Evolutionary conservation across 1,140 invertebrate genomes (phyloP).

Genomic region (Amyelois transitella): DNA sequence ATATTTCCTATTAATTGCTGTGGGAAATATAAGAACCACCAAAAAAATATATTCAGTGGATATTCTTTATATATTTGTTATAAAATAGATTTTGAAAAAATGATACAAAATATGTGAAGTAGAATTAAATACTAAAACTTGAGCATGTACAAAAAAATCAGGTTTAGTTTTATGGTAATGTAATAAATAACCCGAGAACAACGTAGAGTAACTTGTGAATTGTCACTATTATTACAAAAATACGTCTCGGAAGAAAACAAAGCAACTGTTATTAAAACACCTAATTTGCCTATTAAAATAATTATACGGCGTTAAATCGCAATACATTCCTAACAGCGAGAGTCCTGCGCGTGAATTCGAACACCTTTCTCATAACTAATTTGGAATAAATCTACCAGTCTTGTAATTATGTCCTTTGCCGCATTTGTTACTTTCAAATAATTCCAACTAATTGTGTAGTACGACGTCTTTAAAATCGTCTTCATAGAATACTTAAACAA

Average conservation of each 20-base stretch:
- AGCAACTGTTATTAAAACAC: not conserved
- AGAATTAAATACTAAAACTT: no score
- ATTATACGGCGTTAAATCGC: slow-evolving; percentile 38
- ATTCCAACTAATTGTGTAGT: slow-evolving; percentile 56
- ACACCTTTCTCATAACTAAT: slow-evolving; percentile 63
- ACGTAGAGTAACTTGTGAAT: no score
- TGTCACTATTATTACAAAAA: not conserved
- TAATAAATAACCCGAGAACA: no score
- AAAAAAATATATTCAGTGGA: no score
- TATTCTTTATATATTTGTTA: no score
- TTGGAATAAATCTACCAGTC: slow-evolving; percentile 51
- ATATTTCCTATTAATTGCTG: slow-evolving; percentile 1
- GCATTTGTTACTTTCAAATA: slow-evolving; percentile 54
- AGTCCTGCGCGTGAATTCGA: slow-evolving; percentile 51
- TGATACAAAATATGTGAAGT: no score
- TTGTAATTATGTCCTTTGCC: slow-evolving; percentile 63
- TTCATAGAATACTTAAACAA: slow-evolving; percentile 29
- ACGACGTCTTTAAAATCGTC: slow-evolving; percentile 49
- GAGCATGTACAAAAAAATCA: no score
- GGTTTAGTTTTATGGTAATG: no score
- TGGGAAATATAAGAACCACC: not conserved
- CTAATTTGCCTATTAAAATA: slow-evolving; percentile 19
- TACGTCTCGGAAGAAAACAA: not conserved
- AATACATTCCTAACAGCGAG: slow-evolving; percentile 24
- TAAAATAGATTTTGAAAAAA: no score